Percentiles rank a stretch among this genome's conserved stretches.
Conservation (phyloP, 2,888 invertebrate genomes). For the Steromphala cineraria region DNA sequence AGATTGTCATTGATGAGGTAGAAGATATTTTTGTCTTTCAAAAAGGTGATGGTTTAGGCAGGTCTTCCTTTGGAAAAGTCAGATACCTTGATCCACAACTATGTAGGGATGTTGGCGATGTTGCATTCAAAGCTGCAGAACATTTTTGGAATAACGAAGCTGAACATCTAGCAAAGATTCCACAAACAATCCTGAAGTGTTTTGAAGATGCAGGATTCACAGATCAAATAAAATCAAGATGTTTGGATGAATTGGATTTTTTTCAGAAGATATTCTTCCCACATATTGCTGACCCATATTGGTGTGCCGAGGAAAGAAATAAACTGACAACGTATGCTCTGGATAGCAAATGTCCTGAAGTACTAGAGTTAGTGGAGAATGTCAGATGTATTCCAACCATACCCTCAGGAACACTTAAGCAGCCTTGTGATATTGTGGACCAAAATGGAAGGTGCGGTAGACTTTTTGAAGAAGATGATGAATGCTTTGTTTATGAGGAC, state of each 20-base stretch:
- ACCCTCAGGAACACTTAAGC: slow-evolving; percentile 41
- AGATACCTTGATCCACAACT: slow-evolving; percentile 41
- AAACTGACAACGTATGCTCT: slow-evolving; percentile 46
- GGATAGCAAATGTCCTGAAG: not conserved
- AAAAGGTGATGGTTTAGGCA: slow-evolving; percentile 19
- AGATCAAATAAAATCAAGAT: slow-evolving; percentile 29
- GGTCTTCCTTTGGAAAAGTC: slow-evolving; percentile 35
- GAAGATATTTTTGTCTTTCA: slow-evolving; percentile 10
- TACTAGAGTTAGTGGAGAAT: slow-evolving; percentile 30
- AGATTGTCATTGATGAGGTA: not conserved
- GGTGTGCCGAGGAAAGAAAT: slow-evolving; percentile 35
- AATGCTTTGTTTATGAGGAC: slow-evolving; percentile 44
- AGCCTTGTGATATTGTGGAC: slow-evolving; percentile 49
- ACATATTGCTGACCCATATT: slow-evolving; percentile 33
- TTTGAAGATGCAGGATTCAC: slow-evolving; percentile 18
- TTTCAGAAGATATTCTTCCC: slow-evolving; percentile 51
- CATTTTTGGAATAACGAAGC: not conserved
- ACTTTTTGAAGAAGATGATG: slow-evolving; percentile 48
- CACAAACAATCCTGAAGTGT: slow-evolving; percentile 5
- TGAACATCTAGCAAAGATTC: slow-evolving; percentile 22
- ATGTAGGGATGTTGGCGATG: slow-evolving; percentile 5
- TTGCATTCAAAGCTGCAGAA: slow-evolving; percentile 32
- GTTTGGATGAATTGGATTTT: slow-evolving; percentile 39
- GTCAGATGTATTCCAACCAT: slow-evolving; percentile 48
- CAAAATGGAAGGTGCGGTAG: slow-evolving; percentile 40